Evolutionary conservation across 2,888 invertebrate species (phyloP).

Genomic region (Andrena chrysosceles): DNA sequence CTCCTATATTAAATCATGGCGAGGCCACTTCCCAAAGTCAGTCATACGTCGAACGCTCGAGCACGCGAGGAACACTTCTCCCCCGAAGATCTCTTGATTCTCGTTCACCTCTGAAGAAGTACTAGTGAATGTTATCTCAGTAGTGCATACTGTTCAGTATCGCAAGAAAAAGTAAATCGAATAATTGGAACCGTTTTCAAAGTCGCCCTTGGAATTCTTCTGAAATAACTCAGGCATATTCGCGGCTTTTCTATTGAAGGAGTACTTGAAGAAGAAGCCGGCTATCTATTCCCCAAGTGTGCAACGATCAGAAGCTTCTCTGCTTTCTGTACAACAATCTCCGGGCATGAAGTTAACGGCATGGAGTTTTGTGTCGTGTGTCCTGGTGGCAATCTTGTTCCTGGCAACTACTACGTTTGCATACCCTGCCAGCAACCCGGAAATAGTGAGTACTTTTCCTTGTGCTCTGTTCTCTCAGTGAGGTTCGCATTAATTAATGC

Average conservation of each 20-base stretch:
- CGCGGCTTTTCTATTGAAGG: background rate
- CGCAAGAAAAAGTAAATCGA: constrained; percentile 1
- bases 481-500: background rate
- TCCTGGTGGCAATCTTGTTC: constrained; percentile 70
- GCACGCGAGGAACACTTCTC: constrained; percentile 51
- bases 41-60: constrained; percentile 72
- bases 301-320: background rate
- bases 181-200: background rate
- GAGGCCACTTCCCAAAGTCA: constrained; percentile 80
- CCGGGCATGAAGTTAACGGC: constrained; percentile 73
- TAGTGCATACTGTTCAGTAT: background rate
- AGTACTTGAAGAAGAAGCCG: background rate
- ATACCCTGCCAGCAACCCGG: constrained; percentile 81
- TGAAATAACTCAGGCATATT: background rate
- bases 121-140: background rate
- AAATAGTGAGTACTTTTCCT: constrained; percentile 79
- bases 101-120: background rate
- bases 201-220: background rate
- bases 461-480: background rate
- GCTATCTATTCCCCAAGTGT: constrained; percentile 3
- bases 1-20: constrained; percentile 83
- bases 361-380: constrained; percentile 51
- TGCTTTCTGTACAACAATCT: background rate
- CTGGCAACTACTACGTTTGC: constrained; percentile 72
- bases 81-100: background rate